Base-by-base conservation (phyloP, 2,888 invertebrate species). In the Dione juno region DNA sequence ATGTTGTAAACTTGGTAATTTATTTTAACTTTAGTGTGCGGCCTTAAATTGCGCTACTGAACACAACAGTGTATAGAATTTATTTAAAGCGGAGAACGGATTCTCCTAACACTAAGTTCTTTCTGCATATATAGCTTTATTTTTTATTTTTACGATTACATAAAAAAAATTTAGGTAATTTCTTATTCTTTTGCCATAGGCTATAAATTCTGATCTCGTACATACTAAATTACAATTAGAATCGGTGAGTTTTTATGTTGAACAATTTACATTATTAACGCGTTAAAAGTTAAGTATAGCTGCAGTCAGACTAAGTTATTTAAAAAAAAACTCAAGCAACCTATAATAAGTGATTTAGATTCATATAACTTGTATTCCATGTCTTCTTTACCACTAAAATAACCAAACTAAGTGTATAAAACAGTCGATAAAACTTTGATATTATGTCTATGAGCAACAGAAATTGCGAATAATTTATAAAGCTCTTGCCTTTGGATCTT, bases 291-390 rank as follows among this genome's bases (percentile, higher is more conserved):
- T 54, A 16, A 35, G 10, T 54, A 54, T 35, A 35, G 35, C 11
- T 48, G 45, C 21, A 35, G 9, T 16, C n/a, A 54, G 9, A 53
- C 21, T 9, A 3, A 53, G 3, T 53, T 35, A n/a, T n/a, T 28
- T 9, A 13, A 54, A 54, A 54, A 54, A 54, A 9, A n/a, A n/a
- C 54, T 10, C 2, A 13, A 16, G 16, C 10, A 37, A 57, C 16
- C 11, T 57, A 11, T 57, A 57, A 57, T 57, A 57, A 13, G 57
- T 57, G 1, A 57, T 57, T 57, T 57, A 57, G 6, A 40, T 57
- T 57, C 37, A 57, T 40, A 57, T 37, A 57, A 57, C 57, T 40
- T 37, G 57, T 35, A 57, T 11, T 57, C 1, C 37, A 57, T 11
- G 16, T 57, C 37, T 57, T 57, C 57, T 57, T 16, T 57, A 40